Conservation (phyloP, 2,888 invertebrate genomes). For the Zaprionus lineosus region DNA sequence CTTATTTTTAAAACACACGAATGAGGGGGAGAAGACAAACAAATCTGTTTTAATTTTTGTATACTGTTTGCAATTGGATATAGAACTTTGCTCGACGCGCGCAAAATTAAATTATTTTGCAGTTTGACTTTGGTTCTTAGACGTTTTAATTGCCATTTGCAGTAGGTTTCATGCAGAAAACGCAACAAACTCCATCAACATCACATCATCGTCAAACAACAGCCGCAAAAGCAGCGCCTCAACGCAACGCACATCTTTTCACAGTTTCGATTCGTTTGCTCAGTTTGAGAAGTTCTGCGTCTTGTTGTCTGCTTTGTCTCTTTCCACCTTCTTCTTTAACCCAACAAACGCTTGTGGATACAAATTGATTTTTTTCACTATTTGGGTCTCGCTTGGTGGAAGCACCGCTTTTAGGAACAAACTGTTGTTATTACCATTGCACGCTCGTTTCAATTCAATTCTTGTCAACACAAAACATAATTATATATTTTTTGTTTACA, state of each 20-base stretch:
- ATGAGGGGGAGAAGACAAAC: slow-evolving; percentile 30
- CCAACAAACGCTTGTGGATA: slow-evolving; percentile 53
- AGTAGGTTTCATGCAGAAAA: slow-evolving; percentile 48
- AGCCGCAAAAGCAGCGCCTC: slow-evolving; percentile 21
- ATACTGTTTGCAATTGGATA: slow-evolving; percentile 19
- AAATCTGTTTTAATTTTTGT: slow-evolving; percentile 29
- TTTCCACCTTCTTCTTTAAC: slow-evolving; percentile 33
- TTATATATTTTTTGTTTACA: slow-evolving; percentile 45
- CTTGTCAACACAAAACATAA: slow-evolving; percentile 7
- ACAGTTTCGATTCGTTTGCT: slow-evolving; percentile 47
- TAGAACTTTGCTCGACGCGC: slow-evolving; percentile 26
- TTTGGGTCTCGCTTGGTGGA: slow-evolving; percentile 22
- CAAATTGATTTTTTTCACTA: slow-evolving; percentile 78
- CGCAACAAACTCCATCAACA: slow-evolving; percentile 45
- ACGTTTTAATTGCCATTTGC: slow-evolving; percentile 61
- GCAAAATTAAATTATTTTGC: slow-evolving; percentile 41
- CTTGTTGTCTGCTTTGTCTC: slow-evolving; percentile 28
- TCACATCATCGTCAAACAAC: slow-evolving; percentile 46
- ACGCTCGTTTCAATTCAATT: slow-evolving; percentile 16
- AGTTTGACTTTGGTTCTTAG: slow-evolving; percentile 15
- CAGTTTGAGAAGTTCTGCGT: slow-evolving; percentile 46
- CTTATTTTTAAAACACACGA: slow-evolving; percentile 52
- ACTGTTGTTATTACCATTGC: slow-evolving; percentile 36
- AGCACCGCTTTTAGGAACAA: slow-evolving; percentile 9
- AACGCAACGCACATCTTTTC: slow-evolving; percentile 50